Evolutionary conservation across 2,797 vertebrate genomes (phyloP).

Genomic region (Poliocrania exsul): DNA sequence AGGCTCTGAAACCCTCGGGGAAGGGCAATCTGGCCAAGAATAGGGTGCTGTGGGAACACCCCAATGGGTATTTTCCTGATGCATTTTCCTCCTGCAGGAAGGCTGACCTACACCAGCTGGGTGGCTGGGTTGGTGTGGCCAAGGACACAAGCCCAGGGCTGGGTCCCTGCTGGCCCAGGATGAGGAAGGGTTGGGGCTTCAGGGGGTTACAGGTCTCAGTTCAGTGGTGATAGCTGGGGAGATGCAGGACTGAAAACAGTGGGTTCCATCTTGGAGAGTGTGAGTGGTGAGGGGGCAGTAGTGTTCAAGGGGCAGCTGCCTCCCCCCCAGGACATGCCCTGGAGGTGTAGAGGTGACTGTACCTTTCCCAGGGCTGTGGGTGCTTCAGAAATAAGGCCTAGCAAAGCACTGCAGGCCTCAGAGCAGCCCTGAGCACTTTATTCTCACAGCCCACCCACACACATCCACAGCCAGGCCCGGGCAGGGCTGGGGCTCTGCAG

Average conservation of each 20-base stretch:
- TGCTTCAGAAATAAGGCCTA: not conserved
- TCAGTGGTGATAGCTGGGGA: not conserved
- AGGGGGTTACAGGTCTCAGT: not conserved
- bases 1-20: not conserved
- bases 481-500: not conserved
- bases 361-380: not conserved
- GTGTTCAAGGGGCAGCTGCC: not conserved
- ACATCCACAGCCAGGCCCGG: not conserved
- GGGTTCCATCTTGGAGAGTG: not conserved
- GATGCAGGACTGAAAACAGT: rapidly evolving
- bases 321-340: rapidly evolving
- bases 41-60: rapidly evolving
- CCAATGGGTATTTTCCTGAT: too few species aligned
- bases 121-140: rapidly evolving
- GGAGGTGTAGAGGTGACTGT: not conserved
- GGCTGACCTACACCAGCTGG: not conserved
- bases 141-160: not conserved
- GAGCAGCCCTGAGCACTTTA: slow-evolving; percentile 23
- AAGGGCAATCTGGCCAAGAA: not conserved
- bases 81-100: not conserved
- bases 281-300: not conserved
- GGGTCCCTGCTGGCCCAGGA: not conserved
- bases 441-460: not conserved
- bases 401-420: not conserved
- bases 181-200: rapidly evolving